Evolutionary conservation across 1,140 invertebrate species (phyloP), one percentile per base, ranked within the genome.

Genomic region (Drosophila bocki): DNA sequence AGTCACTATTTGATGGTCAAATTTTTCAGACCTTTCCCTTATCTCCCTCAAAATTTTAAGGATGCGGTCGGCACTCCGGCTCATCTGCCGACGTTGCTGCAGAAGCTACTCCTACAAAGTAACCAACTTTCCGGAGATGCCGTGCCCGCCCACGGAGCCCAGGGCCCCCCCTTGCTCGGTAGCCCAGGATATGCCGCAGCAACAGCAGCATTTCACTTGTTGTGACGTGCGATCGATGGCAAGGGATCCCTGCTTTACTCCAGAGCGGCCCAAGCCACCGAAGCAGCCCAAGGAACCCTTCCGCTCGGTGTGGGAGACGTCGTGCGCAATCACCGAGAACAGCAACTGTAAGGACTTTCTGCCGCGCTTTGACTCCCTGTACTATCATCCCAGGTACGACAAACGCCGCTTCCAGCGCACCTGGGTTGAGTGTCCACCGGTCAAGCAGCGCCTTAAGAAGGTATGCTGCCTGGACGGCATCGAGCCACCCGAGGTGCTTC

Each of bases 401-500:
- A 42, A 29, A 2, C 33, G 71, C 1, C 26, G 29, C 42, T 79
- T 37, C 58, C 78, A 76, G 22, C 78, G 81, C 51, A 88, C 81
- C 15, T 90, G 80, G 85, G 3, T 12, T 3, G 85, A 90, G 33
- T 88, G 85, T 48, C 69, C 75, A 9, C 51, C 50, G 3, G 39
- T 71, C 0, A 68, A 32, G 26, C 13, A 65, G 8, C 64, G 65
- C 1, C 3, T 82, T 5, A 65, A 50, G 29, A 85, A 76, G 35
- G 51, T 90, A 3, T 88, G 84, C 41, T 83, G 84, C 37, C 44
- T 75, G 48, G 69, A 84, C 7, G 45, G 35, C 5, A 84, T 90
- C 3, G 7, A 37, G 3, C 80, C 80, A 2, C 78, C 78, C 1
- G 81, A 85, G 37, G 47, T 88, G 26, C 26, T 29, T 29, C 26